Conservation (phyloP, 23 tunicate genomes). For the Aplidium turbinatum region DNA sequence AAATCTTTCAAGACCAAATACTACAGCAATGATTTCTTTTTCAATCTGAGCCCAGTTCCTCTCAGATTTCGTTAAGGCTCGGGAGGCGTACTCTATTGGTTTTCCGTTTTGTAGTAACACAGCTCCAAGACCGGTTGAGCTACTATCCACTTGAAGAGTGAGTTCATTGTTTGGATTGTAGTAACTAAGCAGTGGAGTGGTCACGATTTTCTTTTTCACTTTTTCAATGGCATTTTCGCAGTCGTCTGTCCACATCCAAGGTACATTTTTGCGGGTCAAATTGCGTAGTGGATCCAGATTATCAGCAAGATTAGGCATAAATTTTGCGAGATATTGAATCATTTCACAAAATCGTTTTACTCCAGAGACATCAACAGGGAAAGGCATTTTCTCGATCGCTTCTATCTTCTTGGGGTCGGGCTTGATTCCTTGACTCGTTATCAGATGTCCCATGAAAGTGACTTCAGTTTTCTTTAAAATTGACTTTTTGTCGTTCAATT, state of each 20-base stretch:
- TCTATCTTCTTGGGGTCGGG: neutral
- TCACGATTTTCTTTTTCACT: conserved; percentile 5
- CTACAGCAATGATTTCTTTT: conserved; percentile 31
- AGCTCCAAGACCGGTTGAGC: conserved; percentile 10
- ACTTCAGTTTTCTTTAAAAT: neutral
- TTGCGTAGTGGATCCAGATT: conserved; percentile 17
- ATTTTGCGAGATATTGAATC: conserved; percentile 23
- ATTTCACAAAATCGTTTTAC: neutral
- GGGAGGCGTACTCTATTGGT: conserved; percentile 19
- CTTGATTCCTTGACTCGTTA: neutral
- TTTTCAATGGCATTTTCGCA: conserved; percentile 2
- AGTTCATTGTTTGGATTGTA: neutral
- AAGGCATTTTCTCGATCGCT: conserved; percentile 6
- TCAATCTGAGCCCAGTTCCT: conserved; percentile 35
- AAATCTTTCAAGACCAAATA: conserved; percentile 20
- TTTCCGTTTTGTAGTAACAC: neutral
- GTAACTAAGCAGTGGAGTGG: neutral
- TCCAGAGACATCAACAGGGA: neutral
- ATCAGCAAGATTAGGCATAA: conserved; percentile 19
- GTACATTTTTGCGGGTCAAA: conserved; percentile 11
- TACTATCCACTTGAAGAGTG: neutral
- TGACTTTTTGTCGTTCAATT: conserved; percentile 22
- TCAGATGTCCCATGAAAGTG: conserved; percentile 33
- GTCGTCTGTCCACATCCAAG: conserved; percentile 1
- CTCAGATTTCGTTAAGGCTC: conserved; percentile 13